Base-by-base conservation (phyloP, 2,888 invertebrate genomes). In the Strigamia transsilvanica region DNA sequence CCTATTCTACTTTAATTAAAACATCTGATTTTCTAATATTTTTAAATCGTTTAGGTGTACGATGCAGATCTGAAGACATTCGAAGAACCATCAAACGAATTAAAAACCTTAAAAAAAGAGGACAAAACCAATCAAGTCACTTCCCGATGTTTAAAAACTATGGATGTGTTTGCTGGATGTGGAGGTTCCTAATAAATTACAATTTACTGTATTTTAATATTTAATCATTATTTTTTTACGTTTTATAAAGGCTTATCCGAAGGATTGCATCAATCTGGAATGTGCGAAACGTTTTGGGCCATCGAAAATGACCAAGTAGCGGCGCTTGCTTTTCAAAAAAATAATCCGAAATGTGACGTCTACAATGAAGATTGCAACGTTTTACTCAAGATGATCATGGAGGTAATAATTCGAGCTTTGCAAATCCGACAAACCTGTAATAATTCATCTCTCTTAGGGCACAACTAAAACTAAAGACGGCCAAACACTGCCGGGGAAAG, bases 81-180 rank as follows among this genome's bases (percentile, higher is more conserved):
- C 84, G 87, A 89, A 15, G 92, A 93, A 78, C 92, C 93, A 0
- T 92, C 94, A 0, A 86, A 89, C 6, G 86, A 89, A 81, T 93
- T 92, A 1, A 90, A 89, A 77, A 87, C 86, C 82, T 89, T 93
- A 77, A 91, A 91, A 0, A 92, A 92, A 86, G 92, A 92, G 0
- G 93, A 93, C 87, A 90, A 91, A 0, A 6, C 2, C 13, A 46
- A 23, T 27, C 46, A 15, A 84, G 84, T 87, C 82, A 27, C 83
- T 84, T 82, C 79, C 80, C 23, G 88, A 82, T 92, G 92, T 41
- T 86, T 96, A 82, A 89, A 90, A 84, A 91, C 92, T 56, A 88
- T 96, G 85, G 95, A 95, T 86, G 93, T 95, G 34, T 96, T 96
- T 87, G 94, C 95, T 84, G 95, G 95, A 0, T 95, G 94, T 87